Base-by-base conservation (phyloP, 2,797 vertebrate genomes). In the Astyanax mexicanus region DNA sequence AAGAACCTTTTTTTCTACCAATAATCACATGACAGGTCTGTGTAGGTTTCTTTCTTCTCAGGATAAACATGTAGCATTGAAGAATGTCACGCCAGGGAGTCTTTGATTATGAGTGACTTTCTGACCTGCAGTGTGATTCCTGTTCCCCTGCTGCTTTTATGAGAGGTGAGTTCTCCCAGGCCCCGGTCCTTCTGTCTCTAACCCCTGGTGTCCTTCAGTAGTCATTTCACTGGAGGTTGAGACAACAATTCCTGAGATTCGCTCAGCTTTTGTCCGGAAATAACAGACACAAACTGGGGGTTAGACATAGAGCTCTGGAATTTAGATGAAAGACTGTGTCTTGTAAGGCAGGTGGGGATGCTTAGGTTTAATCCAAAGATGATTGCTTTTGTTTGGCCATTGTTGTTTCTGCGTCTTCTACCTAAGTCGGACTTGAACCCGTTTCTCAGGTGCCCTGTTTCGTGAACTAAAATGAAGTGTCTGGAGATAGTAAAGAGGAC, bases 291-390 rank as follows among this genome's bases (percentile, higher is more conserved):
- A 84, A 74, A 85, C 81, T 54, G 38, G 44, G 61, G 84, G 84
- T 87, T 80, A 77, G 65, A 65, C 3, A 45, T 77, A 74, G 76
- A 77, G 47, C 83, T 64, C 27, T 66, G 55, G 84, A 82, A 82
- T 82, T 80, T 40, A 80, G 77, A 86, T 85, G 57, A 84, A 84
- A 86, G 68, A 79, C 52, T 32, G 44, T 32, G 55, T 79, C 66
- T 69, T 61, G 67, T 77, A 35, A 73, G 73, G 80, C 84, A 86
- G 84, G 82, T 84, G 84, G 84, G 67, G 82, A 77, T 61, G 72
- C 79, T 84, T 81, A 80, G 75, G 51, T 84, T 78, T 83, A 77
- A 87, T 87, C 74, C 82, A 85, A 84, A 79, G 38, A 86, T 80
- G 58, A 78, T 82, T 86, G 77, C 69, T 86, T 86, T 73, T 82